These are phyloP conservation scores for Abramis brama DNA, from an alignment of 2,113 vertebrate species.

Conservation along the genomic window DNA sequence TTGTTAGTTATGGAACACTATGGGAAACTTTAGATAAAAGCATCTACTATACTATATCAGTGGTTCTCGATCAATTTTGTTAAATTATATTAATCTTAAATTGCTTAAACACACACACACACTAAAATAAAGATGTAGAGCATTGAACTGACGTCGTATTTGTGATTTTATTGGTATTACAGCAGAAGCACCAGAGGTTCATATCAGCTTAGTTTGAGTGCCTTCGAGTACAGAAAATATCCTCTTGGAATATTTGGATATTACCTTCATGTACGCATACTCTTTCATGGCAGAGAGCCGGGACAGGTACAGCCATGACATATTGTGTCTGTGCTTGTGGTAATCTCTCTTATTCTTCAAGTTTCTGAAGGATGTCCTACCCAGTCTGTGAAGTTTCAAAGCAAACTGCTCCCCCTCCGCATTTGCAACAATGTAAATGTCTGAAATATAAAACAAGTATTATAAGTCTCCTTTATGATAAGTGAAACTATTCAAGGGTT, in stretches of 20 bases:
- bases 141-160: background rate
- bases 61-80: background rate
- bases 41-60: background rate
- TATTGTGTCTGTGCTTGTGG: constrained; percentile 89
- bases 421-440: constrained; percentile 95
- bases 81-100: too few relatives aligned
- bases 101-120: too few relatives aligned
- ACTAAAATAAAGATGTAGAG: too few relatives aligned
- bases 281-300: constrained; percentile 97
- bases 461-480: background rate
- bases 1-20: background rate
- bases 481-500: background rate
- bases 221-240: background rate
- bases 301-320: constrained; percentile 98
- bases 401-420: constrained; percentile 86
- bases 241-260: background rate
- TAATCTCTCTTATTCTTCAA: constrained; percentile 97
- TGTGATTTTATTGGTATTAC: background rate
- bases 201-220: background rate
- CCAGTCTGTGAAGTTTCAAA: constrained; percentile 91
- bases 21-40: background rate
- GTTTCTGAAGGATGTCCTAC: constrained; percentile 93
- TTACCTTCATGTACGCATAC: constrained; percentile 99
- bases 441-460: constrained; percentile 66
- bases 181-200: background rate